Evolutionary conservation across 64 coral and sea anemone genomes (phyloP).

Genomic region (Actinia equina): DNA sequence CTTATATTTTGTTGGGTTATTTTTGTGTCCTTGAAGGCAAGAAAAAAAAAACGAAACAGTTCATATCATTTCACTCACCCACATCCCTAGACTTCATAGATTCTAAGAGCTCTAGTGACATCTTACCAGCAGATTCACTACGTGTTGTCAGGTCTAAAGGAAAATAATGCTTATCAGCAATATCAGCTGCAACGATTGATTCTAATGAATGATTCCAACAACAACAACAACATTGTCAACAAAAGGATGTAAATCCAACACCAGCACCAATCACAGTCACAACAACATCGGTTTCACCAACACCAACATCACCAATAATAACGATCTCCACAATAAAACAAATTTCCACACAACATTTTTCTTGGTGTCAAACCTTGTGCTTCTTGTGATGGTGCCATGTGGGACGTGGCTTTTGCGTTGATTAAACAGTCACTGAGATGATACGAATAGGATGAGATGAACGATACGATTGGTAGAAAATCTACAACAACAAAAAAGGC

Average conservation of each 20-base stretch:
- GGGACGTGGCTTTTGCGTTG: constrained; percentile 63
- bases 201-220: too few species aligned
- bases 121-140: constrained; percentile 49
- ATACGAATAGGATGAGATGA: constrained; percentile 42
- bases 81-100: constrained; percentile 21
- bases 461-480: background rate
- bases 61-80: background rate
- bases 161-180: background rate
- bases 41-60: background rate
- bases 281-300: background rate
- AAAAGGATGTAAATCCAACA: background rate
- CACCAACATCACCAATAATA: background rate
- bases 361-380: constrained; percentile 38
- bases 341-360: background rate
- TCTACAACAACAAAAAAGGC: background rate
- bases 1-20: background rate
- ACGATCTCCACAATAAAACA: background rate
- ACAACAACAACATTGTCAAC: background rate
- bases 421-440: constrained; percentile 69
- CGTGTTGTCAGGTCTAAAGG: constrained; percentile 22
- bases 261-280: background rate
- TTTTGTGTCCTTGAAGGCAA: too few species aligned
- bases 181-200: background rate
- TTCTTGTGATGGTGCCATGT: constrained; percentile 82
- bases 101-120: constrained; percentile 44